phyloP scores from a whole-genome alignment of 1,140 invertebrate genomes.

The Drosophila chauvacae region DNA sequence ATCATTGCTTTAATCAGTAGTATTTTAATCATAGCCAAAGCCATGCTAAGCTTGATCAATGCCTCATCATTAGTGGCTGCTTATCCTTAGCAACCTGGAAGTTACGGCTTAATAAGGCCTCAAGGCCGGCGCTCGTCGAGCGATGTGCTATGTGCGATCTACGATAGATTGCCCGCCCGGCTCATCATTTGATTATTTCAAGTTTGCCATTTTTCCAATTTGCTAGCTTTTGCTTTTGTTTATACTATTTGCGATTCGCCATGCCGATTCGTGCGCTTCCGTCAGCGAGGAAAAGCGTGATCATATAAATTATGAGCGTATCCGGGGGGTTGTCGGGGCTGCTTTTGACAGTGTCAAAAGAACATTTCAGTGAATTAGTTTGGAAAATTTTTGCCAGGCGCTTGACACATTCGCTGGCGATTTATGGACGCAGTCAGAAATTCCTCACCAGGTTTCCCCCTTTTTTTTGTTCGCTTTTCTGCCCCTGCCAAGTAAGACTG shows the following conservation, averaged over 20 bases:
- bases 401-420: conserved; percentile 62
- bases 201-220: conserved; percentile 19
- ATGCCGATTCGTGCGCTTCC: conserved; percentile 72
- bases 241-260: conserved; percentile 17
- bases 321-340: conserved; percentile 5
- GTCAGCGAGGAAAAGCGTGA: conserved; percentile 59
- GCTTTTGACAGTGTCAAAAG: conserved; percentile 63
- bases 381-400: conserved; percentile 69
- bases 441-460: conserved; percentile 28
- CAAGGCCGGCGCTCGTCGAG: conserved; percentile 47
- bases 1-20: background rate
- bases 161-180: conserved; percentile 30
- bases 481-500: conserved; percentile 56
- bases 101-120: conserved; percentile 62
- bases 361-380: conserved; percentile 64
- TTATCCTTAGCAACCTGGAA: conserved; percentile 76
- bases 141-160: conserved; percentile 11
- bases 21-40: conserved; percentile 6
- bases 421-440: conserved; percentile 54
- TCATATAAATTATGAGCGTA: conserved; percentile 27
- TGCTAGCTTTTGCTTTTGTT: conserved; percentile 44
- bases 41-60: conserved; percentile 23
- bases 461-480: background rate
- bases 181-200: conserved; percentile 52
- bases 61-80: conserved; percentile 37